phyloP scores from a whole-genome alignment of 2,888 invertebrate genomes.

The Calephelis perditalis region DNA sequence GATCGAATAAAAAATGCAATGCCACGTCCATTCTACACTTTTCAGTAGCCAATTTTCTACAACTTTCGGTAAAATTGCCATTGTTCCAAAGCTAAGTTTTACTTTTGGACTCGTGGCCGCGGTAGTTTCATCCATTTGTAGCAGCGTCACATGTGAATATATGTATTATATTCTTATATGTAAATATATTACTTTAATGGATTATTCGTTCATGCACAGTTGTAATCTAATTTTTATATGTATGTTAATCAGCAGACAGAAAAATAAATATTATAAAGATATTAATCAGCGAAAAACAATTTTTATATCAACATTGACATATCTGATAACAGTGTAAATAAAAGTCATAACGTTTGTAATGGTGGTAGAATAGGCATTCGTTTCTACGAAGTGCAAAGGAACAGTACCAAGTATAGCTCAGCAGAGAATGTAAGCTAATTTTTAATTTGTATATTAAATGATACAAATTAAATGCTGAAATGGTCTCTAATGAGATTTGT shows the following conservation, averaged over 20 bases:
- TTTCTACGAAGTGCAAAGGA: slow-evolving; percentile 9
- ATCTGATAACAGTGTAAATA: slow-evolving; percentile 18
- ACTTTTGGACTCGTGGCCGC: too few relatives aligned
- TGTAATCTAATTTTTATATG: background rate
- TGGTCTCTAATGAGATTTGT: slow-evolving; percentile 1
- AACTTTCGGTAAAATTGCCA: too few relatives aligned
- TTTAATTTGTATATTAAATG: slow-evolving; percentile 16
- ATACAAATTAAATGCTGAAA: slow-evolving; percentile 16
- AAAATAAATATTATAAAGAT: slow-evolving; percentile 18
- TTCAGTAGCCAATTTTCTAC: too few relatives aligned
- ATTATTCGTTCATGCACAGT: slow-evolving; percentile 3
- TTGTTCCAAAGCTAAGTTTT: too few relatives aligned
- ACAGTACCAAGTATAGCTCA: slow-evolving; percentile 8
- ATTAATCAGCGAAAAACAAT: slow-evolving; percentile 19
- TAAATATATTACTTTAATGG: background rate
- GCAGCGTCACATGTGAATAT: too few relatives aligned
- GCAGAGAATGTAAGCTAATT: slow-evolving; percentile 21
- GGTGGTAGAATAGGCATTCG: slow-evolving; percentile 13
- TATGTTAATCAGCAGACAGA: slow-evolving; percentile 8
- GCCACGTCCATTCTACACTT: too few relatives aligned
- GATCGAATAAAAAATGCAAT: too few relatives aligned
- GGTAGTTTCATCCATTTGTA: too few relatives aligned
- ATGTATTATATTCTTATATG: too few relatives aligned
- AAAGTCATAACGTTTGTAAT: slow-evolving; percentile 7
- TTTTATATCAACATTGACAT: slow-evolving; percentile 17